phyloP scores from a whole-genome alignment of 2,888 invertebrate species.

The Drosophila sordidula region DNA sequence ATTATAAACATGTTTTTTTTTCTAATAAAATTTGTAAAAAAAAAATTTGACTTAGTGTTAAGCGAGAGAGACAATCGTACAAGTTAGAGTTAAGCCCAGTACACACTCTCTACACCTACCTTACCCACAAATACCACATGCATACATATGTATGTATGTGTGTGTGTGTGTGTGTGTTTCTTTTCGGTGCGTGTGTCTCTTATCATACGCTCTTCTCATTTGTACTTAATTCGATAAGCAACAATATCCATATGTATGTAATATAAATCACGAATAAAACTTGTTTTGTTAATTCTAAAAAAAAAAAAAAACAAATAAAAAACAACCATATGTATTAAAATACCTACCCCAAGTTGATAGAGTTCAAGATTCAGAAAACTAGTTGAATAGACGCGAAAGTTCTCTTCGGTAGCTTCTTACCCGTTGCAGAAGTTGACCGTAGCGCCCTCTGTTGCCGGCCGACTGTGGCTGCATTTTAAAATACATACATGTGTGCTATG shows the following conservation, averaged over 20 bases:
- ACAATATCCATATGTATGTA: constrained; percentile 38
- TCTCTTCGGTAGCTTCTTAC: no score
- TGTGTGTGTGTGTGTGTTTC: background rate
- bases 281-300: constrained; percentile 65
- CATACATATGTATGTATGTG: background rate
- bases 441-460: background rate
- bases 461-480: background rate
- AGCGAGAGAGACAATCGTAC: constrained; percentile 35
- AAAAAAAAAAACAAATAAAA: background rate
- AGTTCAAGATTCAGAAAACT: no score
- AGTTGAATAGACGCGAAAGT: no score
- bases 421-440: background rate
- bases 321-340: background rate
- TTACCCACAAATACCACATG: background rate
- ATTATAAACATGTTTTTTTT: constrained; percentile 13
- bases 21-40: constrained; percentile 38
- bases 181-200: background rate
- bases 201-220: constrained; percentile 25
- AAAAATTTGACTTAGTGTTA: constrained; percentile 41
- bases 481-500: background rate
- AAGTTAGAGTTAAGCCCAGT: constrained; percentile 31
- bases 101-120: constrained; percentile 27
- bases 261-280: constrained; percentile 49
- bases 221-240: constrained; percentile 53
- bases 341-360: background rate